Base-by-base conservation (phyloP, 2,113 vertebrate genomes). In the Nematolebias whitei region DNA sequence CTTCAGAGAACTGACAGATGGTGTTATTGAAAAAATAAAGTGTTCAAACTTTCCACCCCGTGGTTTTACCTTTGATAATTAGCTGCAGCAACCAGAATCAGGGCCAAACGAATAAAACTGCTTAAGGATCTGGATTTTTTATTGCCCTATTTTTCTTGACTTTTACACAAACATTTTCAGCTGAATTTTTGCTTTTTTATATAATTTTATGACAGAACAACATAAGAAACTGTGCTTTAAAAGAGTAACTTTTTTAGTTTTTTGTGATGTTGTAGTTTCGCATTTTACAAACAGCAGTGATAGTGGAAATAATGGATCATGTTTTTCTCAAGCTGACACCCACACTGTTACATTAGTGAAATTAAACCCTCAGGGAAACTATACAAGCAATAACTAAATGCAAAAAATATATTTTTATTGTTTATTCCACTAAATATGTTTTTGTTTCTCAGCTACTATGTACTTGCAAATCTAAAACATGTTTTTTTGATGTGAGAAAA, bases 1-100 rank as follows among this genome's bases (percentile, higher is more conserved):
- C 22, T 49, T 49, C 20, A 49, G 48, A 49, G 19, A 49, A 23
- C 48, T 49, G 48, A 49, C 48, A 49, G 48, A 22, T 49, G 48
- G 48, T 49, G 20, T 49, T 49, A 22, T 14, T 49, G 24, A 49
- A 49, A 23, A 23, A 49, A 49, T 23, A 49, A n/a, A 23, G 12
- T 49, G 4, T 49, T 23, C 19, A 24, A 10, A 49, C 48, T 49
- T 24, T 47, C 48, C 22, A 23, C 22, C 22, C 12, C 48, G 5
- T 14, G 22, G 11, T 49, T 48, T 49, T 23, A 49, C 47, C 48
- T 49, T 23, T 49, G 48, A 49, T 49, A 49, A 23, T 49, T 49
- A 49, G 47, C 47, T 10, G 8, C 43, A 45, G n/a, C 44, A 47
- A 47, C 44, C 18, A 47, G 44, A 5, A 47, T 47, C n/a, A n/a